A percentile compares a stretch with the other conserved stretches of the same genome.
Conservation (phyloP, 2,113 vertebrate species). For the Pedionomus torquatus region DNA sequence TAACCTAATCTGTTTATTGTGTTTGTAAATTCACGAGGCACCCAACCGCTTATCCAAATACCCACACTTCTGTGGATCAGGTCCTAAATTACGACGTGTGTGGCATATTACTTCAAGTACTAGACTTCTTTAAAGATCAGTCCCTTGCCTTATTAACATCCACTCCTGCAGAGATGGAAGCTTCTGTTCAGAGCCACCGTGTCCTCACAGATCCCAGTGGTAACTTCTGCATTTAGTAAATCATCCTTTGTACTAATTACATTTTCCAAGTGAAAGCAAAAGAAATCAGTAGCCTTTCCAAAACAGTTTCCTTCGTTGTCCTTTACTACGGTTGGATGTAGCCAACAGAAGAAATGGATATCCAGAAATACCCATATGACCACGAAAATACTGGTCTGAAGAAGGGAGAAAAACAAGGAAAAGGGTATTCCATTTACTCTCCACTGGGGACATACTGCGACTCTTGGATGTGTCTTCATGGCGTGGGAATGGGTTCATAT, state of each 20-base stretch:
- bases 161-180: neutral
- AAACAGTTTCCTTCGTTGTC: neutral
- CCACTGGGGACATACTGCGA: neutral
- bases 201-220: neutral
- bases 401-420: neutral
- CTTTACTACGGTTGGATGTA: neutral
- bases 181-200: neutral
- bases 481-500: neutral
- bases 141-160: neutral
- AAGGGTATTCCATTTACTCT: neutral
- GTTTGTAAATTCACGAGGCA: conserved; percentile 38
- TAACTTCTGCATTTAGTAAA: neutral
- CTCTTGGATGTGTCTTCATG: neutral
- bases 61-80: neutral
- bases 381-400: neutral
- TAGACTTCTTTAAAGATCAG: neutral
- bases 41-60: conserved; percentile 9
- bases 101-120: neutral
- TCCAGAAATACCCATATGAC: neutral
- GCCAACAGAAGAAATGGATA: neutral
- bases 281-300: neutral
- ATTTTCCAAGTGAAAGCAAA: neutral
- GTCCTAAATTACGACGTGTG: neutral
- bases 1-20: conserved; percentile 14
- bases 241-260: neutral